Evolutionary conservation across 1,140 invertebrate species (phyloP).

Genomic region (Lineus longissimus): DNA sequence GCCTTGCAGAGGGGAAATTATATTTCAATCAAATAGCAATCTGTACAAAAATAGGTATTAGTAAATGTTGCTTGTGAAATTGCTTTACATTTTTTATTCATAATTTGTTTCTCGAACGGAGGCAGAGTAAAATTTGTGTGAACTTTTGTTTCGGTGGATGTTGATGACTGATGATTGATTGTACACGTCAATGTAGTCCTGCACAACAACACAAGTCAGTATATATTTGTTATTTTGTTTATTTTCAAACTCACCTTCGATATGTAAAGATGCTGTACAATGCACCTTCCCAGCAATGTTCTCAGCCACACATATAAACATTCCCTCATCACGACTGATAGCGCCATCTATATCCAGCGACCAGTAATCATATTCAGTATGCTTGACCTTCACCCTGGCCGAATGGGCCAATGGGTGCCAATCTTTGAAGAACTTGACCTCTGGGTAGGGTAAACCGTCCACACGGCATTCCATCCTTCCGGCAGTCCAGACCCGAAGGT

Average conservation of each 20-base stretch:
- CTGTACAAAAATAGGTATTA: too few species aligned
- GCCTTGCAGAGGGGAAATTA: too few species aligned
- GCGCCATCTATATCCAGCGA: conserved; percentile 78
- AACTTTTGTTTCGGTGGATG: too few species aligned
- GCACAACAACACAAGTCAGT: too few species aligned
- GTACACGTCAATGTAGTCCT: too few species aligned
- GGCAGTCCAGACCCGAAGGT: conserved; percentile 61
- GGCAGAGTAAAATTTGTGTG: too few species aligned
- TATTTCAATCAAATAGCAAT: too few species aligned
- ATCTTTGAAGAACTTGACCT: conserved; percentile 91
- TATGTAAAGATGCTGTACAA: conserved; percentile 81
- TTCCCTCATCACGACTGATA: conserved; percentile 83
- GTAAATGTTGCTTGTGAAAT: too few species aligned
- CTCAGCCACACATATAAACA: conserved; percentile 85
- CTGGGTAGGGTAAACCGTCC: conserved; percentile 84
- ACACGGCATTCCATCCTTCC: conserved; percentile 79
- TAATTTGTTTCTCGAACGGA: too few species aligned
- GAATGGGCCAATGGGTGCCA: conserved; percentile 41
- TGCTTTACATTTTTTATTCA: too few species aligned
- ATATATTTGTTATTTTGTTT: too few species aligned
- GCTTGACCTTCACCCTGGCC: conserved; percentile 28
- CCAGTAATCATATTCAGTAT: conserved; percentile 73
- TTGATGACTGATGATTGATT: too few species aligned
- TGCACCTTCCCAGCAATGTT: conserved; percentile 91
- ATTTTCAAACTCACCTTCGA: conserved; percentile 85